Percentiles rank a stretch among this genome's conserved stretches.
Conservation (phyloP, 1,140 invertebrate genomes). For the Brachionus paranguensis region DNA sequence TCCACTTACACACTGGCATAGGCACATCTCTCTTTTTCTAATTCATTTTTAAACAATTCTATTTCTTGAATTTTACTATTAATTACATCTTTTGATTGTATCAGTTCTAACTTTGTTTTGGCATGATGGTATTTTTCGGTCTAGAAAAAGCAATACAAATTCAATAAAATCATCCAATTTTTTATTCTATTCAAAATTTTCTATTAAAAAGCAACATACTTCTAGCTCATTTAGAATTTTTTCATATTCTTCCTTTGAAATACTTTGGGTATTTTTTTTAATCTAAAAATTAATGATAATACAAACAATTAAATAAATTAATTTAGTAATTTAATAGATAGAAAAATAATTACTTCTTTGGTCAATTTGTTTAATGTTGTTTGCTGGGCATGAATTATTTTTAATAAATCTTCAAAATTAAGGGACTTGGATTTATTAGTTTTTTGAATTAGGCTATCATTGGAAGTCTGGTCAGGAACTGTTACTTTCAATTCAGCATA, state of each 20-base stretch:
- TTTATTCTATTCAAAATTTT: neutral
- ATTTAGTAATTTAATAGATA: neutral
- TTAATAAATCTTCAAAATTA: neutral
- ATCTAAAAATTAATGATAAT: neutral
- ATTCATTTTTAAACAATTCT: constrained; percentile 23
- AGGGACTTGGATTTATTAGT: neutral
- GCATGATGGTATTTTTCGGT: constrained; percentile 13
- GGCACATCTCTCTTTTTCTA: constrained; percentile 16
- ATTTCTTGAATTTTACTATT: neutral
- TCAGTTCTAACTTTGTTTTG: constrained; percentile 22
- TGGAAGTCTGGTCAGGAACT: neutral
- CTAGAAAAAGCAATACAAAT: neutral
- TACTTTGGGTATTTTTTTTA: neutral
- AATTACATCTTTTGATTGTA: neutral
- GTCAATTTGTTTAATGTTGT: neutral
- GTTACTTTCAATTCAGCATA: neutral
- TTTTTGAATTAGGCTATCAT: neutral
- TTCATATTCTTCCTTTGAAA: neutral
- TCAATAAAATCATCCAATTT: neutral
- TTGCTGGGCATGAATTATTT: constrained; percentile 6
- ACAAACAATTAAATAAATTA: neutral
- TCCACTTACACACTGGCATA: constrained; percentile 9
- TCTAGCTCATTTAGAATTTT: constrained; percentile 10
- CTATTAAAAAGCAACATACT: neutral
- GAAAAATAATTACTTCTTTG: neutral